These are phyloP conservation scores for Agrochola lychnidis DNA, from an alignment of 2,888 invertebrate species.

Conservation along the genomic window DNA sequence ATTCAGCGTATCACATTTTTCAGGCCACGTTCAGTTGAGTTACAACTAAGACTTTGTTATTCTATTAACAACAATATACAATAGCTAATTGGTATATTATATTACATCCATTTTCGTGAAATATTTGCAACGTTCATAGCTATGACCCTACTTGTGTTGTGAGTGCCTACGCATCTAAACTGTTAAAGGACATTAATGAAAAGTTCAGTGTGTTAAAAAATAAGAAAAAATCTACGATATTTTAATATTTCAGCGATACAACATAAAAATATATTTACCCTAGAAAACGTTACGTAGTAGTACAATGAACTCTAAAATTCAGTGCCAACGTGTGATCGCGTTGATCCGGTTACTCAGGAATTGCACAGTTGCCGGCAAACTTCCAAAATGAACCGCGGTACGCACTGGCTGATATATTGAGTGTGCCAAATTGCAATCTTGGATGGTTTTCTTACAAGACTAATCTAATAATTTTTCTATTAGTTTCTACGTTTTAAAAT, in stretches of 20 bases:
- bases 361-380: slow-evolving; percentile 63
- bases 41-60: neutral
- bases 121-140: neutral
- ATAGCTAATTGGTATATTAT: neutral
- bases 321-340: slow-evolving; percentile 70
- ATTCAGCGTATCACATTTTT: neutral
- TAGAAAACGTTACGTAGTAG: slow-evolving; percentile 58
- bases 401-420: slow-evolving; percentile 55
- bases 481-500: neutral
- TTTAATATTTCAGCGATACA: slow-evolving; percentile 36
- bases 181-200: neutral
- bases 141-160: neutral
- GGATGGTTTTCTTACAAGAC: slow-evolving; percentile 31
- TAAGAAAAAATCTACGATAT: neutral
- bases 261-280: slow-evolving; percentile 41
- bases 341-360: slow-evolving; percentile 68
- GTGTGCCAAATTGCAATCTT: slow-evolving; percentile 60
- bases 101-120: neutral
- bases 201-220: neutral
- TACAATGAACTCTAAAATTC: slow-evolving; percentile 68
- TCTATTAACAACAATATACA: neutral
- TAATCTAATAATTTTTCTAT: slow-evolving; percentile 27
- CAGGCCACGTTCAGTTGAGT: neutral
- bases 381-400: slow-evolving; percentile 62
- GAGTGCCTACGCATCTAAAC: neutral